Evolutionary conservation across 2,888 invertebrate genomes (phyloP).

Genomic region (Odontocolon sp.): DNA sequence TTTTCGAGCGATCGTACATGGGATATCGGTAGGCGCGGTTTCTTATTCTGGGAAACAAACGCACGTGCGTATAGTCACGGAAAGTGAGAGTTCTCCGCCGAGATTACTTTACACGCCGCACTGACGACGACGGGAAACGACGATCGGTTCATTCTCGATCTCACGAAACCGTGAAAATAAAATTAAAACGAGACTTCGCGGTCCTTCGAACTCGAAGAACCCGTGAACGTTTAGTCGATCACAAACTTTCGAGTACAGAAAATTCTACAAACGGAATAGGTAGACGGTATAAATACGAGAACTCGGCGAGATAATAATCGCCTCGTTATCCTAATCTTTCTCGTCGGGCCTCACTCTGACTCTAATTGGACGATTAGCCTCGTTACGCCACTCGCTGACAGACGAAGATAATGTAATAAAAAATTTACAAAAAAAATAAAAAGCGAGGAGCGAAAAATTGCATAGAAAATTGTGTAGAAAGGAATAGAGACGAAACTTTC

Average conservation of each 20-base stretch:
- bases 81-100: not conserved
- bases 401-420: constrained; percentile 47
- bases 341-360: constrained; percentile 61
- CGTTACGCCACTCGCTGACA: constrained; percentile 59
- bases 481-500: not conserved
- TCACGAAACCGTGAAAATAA: constrained; percentile 57
- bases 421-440: constrained; percentile 10
- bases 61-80: not conserved
- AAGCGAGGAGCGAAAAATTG: not conserved
- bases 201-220: too few relatives aligned
- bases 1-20: not conserved
- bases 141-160: constrained; percentile 31
- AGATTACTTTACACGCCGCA: not conserved
- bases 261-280: too few relatives aligned
- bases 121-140: constrained; percentile 1
- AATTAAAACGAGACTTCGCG: not conserved
- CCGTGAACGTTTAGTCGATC: constrained; percentile 57
- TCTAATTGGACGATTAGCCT: constrained; percentile 67
- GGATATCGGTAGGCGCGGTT: constrained; percentile 11
- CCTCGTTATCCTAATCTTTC: constrained; percentile 67
- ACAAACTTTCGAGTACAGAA: constrained; percentile 30
- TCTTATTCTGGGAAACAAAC: constrained; percentile 1
- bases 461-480: not conserved
- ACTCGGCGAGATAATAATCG: constrained; percentile 67
- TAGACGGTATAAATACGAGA: too few relatives aligned